Conservation (phyloP, 64 coral and sea anemone genomes). For the Pocillopora verrucosa region DNA sequence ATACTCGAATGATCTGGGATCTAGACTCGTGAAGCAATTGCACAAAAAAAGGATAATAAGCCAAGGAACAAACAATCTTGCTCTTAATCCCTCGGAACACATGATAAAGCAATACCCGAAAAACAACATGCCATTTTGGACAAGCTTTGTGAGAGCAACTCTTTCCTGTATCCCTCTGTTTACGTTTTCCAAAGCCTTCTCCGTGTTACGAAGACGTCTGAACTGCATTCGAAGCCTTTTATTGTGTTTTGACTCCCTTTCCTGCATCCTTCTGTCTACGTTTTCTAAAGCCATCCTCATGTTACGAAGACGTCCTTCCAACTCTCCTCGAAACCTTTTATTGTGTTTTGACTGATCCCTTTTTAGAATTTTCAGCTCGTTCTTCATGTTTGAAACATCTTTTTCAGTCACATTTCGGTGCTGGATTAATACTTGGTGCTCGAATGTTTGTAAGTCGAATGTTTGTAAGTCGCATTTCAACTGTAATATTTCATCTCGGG, state of each 20-base stretch:
- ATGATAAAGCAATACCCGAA: neutral
- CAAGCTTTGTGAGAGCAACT: neutral
- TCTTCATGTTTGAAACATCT: neutral
- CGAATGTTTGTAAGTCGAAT: neutral
- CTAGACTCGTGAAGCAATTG: neutral
- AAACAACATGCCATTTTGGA: neutral
- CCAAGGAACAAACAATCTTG: neutral
- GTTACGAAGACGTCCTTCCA: neutral
- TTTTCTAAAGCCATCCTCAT: neutral
- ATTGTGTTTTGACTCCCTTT: neutral
- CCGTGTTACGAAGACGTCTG: neutral
- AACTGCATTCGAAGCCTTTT: neutral
- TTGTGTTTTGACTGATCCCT: neutral
- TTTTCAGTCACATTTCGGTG: neutral
- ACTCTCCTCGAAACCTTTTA: neutral
- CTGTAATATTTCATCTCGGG: neutral
- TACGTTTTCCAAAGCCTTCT: neutral
- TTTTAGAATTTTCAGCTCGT: neutral
- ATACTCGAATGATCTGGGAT: slow-evolving; percentile 13
- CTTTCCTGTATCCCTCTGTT: neutral
- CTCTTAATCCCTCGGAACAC: neutral
- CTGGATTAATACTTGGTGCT: neutral
- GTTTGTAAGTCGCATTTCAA: neutral
- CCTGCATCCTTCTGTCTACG: neutral
- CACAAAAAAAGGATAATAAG: slow-evolving; percentile 8